Percentiles rank a stretch among this genome's conserved stretches.
phyloP scores from a whole-genome alignment of 2,113 vertebrate species.

The Excalfactoria chinensis region DNA sequence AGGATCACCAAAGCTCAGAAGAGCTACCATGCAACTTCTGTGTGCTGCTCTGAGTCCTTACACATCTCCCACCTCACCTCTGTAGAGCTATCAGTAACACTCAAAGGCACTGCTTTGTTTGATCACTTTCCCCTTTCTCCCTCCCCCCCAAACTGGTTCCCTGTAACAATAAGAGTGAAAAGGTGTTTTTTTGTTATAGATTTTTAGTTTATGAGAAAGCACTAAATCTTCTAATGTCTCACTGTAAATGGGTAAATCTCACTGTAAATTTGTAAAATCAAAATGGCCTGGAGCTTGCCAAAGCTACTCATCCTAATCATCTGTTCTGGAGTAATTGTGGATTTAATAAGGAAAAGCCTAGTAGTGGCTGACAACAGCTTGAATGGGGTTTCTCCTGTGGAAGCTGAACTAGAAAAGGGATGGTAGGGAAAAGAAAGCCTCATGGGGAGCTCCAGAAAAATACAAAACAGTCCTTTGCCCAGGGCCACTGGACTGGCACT shows the following conservation, averaged over 20 bases:
- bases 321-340: not conserved
- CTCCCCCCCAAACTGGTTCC: not conserved
- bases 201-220: not conserved
- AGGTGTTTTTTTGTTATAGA: not conserved
- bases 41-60: not conserved
- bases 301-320: not conserved
- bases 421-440: not conserved
- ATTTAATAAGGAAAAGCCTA: not conserved
- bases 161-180: not conserved
- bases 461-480: not conserved
- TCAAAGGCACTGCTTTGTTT: not conserved
- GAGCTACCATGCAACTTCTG: rapidly evolving
- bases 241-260: not conserved
- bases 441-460: not conserved
- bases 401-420: not conserved
- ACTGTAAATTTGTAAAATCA: not conserved
- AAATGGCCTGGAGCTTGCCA: not conserved
- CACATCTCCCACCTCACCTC: not conserved
- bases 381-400: not conserved
- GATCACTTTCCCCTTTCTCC: not conserved
- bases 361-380: not conserved
- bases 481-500: not conserved
- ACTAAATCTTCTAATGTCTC: not conserved
- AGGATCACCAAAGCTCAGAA: not conserved
- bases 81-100: not conserved